Base-by-base conservation (phyloP, 2,113 vertebrate genomes). In the Fregata magnificens region DNA sequence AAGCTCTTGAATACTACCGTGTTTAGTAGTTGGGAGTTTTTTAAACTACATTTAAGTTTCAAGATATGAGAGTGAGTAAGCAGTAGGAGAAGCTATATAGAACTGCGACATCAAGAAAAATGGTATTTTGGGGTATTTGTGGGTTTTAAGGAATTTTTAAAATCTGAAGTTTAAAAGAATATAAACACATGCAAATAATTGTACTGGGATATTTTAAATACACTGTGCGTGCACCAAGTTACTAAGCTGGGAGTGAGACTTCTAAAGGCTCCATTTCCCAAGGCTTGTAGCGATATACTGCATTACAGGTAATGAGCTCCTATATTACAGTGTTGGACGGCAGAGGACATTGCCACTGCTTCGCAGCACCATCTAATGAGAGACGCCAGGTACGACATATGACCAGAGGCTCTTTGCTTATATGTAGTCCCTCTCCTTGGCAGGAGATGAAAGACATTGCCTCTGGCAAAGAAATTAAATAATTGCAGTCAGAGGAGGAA, bases 401-500 rank as follows among this genome's bases (percentile, higher is more conserved):
- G n/a, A 28, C 50, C 44, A 86, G 69, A 38, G 71, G 32, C 80
- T 71, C 50, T 2, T 11, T 3, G 21, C 88, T 31, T 17, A 20
- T 5, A 72, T 3, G 18, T 5, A 72, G 77, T 31, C 80, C 55
- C 63, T n/a, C 66, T 86, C 61, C 55, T 58, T 77, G 80, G 86
- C 94, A 95, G 18, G 6, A 84, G 82, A 96, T 96, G 55, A 95
- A 90, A 95, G 95, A 86, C 94, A 87, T 29, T 12, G 81, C 93
- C 83, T 72, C 90, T 62, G 58, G 92, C 92, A 93, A 92, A 95
- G 55, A 90, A 90, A 84, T 91, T 45, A 95, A 95, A 86, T 93
- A 76, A 89, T 84, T 86, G 85, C 77, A 88, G 83, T 77, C 78
- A 38, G 86, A 88, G 65, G 16, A 95, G 76, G 79, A 93, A 86